Evolutionary conservation across 2,797 vertebrate species (phyloP), one percentile per base, ranked within the genome.

Genomic region (Sebastes hubbsi): DNA sequence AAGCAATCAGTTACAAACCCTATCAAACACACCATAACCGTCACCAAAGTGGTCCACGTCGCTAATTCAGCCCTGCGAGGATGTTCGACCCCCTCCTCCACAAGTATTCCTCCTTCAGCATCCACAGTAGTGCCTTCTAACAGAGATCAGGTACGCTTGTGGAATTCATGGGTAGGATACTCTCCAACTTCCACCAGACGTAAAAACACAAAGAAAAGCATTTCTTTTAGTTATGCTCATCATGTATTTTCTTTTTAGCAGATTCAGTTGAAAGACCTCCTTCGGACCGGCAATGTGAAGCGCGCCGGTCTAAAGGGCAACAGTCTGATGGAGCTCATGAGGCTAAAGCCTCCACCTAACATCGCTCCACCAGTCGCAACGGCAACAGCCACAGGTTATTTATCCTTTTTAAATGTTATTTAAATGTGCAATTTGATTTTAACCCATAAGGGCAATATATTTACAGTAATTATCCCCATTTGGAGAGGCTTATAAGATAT

Each of bases 301-400:
- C 87, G 56, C 54, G 84, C 91, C 1, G 87, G 80, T 70, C 29
- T 93, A 10, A 96, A 95, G 85, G 90, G 91, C 46, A 96, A 92
- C 83, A 99, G 99, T 94, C 96, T 99, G 72, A 98, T 98, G 88
- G 98, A 99, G 91, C 96, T 99, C 77, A 99, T 99, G 98, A 99
- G 98, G 77, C 88, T 99, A 65, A 99, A 99, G 89, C 99, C 98
- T 24, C 99, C 99, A 29, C 94, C 97, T 32, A 97, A 99, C 87
- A 99, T 99, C 60, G 97, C 97, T 56, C 97, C 97, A n/a, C 99
- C 98, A 1, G 98, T 99, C 68, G 98, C 98, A 63, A 99, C 99
- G 2, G 98, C 98, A 85, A 96, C 98, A 34, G 96, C 97, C 24
- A 97, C 97, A 55, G 97, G 97, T 90, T 93, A 24, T 34, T 61